Evolutionary conservation across 1,140 invertebrate species (phyloP).

Genomic region (Trachelipus rathkii): DNA sequence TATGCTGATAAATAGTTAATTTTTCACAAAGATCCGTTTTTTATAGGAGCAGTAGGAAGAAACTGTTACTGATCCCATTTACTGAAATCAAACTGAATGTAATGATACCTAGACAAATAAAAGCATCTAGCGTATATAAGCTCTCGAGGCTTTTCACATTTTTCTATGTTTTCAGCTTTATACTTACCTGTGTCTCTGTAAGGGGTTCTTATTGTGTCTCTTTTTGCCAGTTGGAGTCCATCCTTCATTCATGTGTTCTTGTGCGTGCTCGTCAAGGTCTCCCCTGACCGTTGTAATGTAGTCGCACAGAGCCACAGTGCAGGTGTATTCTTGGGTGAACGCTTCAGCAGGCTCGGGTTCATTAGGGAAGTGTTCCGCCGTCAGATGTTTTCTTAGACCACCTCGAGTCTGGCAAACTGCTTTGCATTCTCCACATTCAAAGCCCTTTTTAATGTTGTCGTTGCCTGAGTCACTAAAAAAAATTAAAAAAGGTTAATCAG

Average conservation of each 20-base stretch:
- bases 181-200: slow-evolving; percentile 47
- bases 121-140: neutral
- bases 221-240: slow-evolving; percentile 49
- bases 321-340: slow-evolving; percentile 42
- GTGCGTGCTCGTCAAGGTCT: slow-evolving; percentile 48
- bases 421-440: slow-evolving; percentile 48
- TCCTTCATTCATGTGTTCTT: slow-evolving; percentile 48
- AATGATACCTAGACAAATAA: neutral
- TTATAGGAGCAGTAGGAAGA: no score
- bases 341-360: slow-evolving; percentile 38
- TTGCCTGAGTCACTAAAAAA: neutral
- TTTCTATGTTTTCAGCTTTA: no score
- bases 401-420: slow-evolving; percentile 45
- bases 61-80: no score
- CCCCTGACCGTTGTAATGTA: slow-evolving; percentile 46
- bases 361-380: slow-evolving; percentile 36
- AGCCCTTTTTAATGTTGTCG: neutral
- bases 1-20: no score
- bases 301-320: slow-evolving; percentile 45
- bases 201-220: slow-evolving; percentile 43
- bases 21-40: no score
- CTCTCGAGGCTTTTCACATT: neutral
- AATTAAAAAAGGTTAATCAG: neutral
- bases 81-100: no score
- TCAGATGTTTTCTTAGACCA: slow-evolving; percentile 46